A percentile compares a stretch with the other conserved stretches of the same genome.
Evolutionary conservation across 2,797 vertebrate species (phyloP).

Genomic region (Peromyscus eremicus): DNA sequence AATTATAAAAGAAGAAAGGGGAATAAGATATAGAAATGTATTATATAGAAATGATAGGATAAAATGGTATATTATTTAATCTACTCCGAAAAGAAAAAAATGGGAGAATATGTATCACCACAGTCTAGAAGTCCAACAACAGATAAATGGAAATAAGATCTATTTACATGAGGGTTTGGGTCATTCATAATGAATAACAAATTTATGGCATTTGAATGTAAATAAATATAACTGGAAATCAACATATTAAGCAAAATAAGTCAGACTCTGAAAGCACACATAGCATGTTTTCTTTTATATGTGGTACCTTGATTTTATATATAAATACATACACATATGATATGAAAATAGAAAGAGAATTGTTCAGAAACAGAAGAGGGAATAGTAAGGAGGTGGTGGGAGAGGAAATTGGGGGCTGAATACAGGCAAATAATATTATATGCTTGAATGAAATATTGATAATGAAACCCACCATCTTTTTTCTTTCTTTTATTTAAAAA

Average conservation of each 20-base stretch:
- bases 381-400: neutral
- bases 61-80: too few relatives aligned
- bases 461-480: neutral
- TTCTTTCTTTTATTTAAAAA: too few relatives aligned
- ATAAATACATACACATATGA: neutral
- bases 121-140: neutral
- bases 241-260: neutral
- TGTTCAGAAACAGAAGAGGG: neutral
- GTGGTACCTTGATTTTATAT: neutral
- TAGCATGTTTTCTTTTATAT: neutral
- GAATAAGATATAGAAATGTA: too few relatives aligned
- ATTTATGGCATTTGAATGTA: neutral
- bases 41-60: too few relatives aligned
- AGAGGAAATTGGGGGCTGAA: neutral
- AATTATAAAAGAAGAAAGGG: neutral
- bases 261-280: neutral
- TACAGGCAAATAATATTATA: neutral
- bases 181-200: neutral
- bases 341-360: neutral
- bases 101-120: too few relatives aligned
- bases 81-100: too few relatives aligned
- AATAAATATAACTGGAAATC: neutral
- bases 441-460: neutral
- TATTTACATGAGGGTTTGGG: neutral
- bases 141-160: neutral